These are phyloP conservation scores for Acrobasis consociella DNA, from an alignment of 2,888 invertebrate genomes.

Conservation along the genomic window DNA sequence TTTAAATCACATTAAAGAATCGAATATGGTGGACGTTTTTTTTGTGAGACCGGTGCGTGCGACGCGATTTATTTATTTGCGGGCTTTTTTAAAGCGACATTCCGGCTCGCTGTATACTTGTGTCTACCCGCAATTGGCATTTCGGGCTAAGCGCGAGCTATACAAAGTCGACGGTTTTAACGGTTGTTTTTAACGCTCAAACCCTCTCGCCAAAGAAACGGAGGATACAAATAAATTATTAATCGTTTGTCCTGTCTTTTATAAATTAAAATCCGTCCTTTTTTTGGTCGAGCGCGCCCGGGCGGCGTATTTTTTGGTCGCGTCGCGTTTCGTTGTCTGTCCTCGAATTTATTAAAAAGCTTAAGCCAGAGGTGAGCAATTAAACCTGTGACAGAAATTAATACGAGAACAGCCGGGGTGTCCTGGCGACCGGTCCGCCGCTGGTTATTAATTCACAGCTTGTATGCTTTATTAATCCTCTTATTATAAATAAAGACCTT, in stretches of 20 bases:
- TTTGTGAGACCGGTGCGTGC: constrained; percentile 74
- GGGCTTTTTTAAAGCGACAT: constrained; percentile 81
- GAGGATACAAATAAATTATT: constrained; percentile 83
- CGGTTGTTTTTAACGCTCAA: constrained; percentile 82
- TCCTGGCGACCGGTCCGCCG: constrained; percentile 49
- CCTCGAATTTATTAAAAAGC: constrained; percentile 79
- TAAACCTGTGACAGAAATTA: constrained; percentile 80
- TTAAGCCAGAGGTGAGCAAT: constrained; percentile 80
- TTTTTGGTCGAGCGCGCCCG: constrained; percentile 68
- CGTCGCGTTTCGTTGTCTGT: constrained; percentile 72
- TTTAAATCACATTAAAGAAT: constrained; percentile 82
- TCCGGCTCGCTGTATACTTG: constrained; percentile 81
- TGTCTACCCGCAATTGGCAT: constrained; percentile 83
- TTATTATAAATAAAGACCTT: constrained; percentile 50
- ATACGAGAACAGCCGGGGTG: constrained; percentile 66
- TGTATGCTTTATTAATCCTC: constrained; percentile 65
- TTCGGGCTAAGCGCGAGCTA: constrained; percentile 80
- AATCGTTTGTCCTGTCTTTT: constrained; percentile 84
- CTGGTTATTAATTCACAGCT: constrained; percentile 63
- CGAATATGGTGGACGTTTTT: constrained; percentile 79
- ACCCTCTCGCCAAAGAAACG: constrained; percentile 74
- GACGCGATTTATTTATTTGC: constrained; percentile 83
- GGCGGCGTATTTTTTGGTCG: constrained; percentile 71
- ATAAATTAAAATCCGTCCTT: constrained; percentile 81
- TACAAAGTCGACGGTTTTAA: constrained; percentile 81